Conservation (phyloP, 2,113 vertebrate genomes). For the Neofelis nebulosa region DNA sequence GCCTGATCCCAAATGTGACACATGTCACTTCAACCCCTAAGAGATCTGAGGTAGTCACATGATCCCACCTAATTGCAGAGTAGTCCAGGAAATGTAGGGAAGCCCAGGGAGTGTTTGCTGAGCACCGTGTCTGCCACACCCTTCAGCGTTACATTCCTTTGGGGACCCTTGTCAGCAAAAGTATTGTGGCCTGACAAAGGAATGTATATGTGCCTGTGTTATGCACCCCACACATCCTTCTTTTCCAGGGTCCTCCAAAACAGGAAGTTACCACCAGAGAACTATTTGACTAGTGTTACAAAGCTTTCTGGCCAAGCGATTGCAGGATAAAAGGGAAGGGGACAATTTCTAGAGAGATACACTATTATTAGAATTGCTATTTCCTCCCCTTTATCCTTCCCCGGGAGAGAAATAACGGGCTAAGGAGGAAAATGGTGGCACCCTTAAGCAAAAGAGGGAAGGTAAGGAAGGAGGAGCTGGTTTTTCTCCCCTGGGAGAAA, state of each 20-base stretch:
- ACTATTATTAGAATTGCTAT: slow-evolving; percentile 7
- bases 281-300: neutral
- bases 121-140: neutral
- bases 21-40: neutral
- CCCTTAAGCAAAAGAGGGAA: neutral
- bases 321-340: neutral
- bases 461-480: neutral
- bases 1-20: neutral
- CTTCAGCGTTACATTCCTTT: neutral
- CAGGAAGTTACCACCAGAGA: neutral
- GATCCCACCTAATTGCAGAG: neutral
- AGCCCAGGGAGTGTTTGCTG: neutral
- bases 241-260: neutral
- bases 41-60: neutral
- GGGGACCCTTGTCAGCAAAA: neutral
- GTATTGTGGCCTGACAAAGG: neutral
- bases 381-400: neutral
- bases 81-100: neutral
- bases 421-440: neutral
- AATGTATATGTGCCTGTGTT: neutral
- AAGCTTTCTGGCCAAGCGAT: neutral
- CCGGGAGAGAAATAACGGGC: neutral
- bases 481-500: neutral
- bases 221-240: neutral
- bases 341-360: neutral